Percentiles rank a stretch among this genome's conserved stretches.
phyloP scores from a whole-genome alignment of 2,113 vertebrate species.

The Pluvialis apricaria region DNA sequence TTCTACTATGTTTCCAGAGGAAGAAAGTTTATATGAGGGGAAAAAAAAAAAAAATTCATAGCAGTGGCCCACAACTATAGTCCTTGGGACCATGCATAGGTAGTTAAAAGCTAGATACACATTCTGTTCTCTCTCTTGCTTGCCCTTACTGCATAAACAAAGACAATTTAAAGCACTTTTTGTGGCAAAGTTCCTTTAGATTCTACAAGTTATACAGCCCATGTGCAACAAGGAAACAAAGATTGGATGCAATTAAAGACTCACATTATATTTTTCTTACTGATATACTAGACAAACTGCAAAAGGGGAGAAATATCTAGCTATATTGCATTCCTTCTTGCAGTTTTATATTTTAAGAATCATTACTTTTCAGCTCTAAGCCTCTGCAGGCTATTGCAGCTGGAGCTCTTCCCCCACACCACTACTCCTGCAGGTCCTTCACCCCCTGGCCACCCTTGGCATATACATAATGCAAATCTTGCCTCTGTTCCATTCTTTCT shows the following conservation, averaged over 20 bases:
- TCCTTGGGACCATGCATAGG: neutral
- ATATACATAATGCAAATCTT: neutral
- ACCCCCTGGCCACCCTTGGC: fast-evolving
- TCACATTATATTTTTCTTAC: neutral
- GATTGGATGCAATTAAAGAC: neutral
- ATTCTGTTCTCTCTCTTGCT: neutral
- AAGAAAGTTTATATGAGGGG: neutral
- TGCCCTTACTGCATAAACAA: neutral
- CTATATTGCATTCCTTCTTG: neutral
- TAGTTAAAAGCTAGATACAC: neutral
- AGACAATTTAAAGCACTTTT: neutral
- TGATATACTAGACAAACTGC: neutral
- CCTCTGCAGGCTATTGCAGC: neutral
- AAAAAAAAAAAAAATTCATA: neutral
- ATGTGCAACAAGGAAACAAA: neutral
- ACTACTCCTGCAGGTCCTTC: neutral
- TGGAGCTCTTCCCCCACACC: neutral
- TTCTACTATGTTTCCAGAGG: neutral
- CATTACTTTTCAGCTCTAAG: neutral
- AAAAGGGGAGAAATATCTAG: neutral
- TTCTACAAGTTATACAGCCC: neutral
- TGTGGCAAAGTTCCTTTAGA: neutral
- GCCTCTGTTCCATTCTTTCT: neutral
- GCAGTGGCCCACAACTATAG: neutral
- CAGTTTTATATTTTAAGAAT: neutral